Evolutionary conservation across 2,113 vertebrate species (phyloP), one percentile per base, ranked within the genome.

Genomic region (Coryphaenoides rupestris): DNA sequence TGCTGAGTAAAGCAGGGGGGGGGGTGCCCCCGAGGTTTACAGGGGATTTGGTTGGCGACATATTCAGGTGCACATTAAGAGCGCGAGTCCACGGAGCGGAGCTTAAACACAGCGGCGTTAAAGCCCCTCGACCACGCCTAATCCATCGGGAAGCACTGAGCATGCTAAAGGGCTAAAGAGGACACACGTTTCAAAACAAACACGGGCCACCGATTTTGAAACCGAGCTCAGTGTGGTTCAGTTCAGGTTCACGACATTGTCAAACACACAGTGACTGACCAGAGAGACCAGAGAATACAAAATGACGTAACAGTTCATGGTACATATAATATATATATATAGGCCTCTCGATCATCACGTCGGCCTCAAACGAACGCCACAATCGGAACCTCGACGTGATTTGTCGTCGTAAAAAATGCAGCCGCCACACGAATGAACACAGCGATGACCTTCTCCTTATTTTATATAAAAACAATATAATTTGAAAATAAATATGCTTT

Each of bases 401-500:
- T 50, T n/a, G 17, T 50, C 17, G 47, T n/a, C 61, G 66, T 59
- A 70, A 74, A n/a, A 87, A 77, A 83, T 78, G 85, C 81, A 85
- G 74, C 79, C 78, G 81, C 83, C 81, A 87, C 77, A 83, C n/a
- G n/a, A n/a, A 40, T 40, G 13, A 40, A 89, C 85, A 89, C 83
- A 78, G 73, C 75, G 84, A 85, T 72, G 74, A n/a, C n/a, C n/a
- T 69, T 87, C 85, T 88, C 72, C 78, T 83, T 78, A 75, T 90
- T 90, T 92, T 90, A 90, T 91, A 90, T 86, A 90, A 91, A 90
- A 86, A 88, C 76, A 87, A 89, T 87, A 89, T 85, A 80, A 86
- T 91, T 87, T 90, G 72, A 89, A 90, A 92, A 92, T 92, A 92
- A 92, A 92, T 92, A 92, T 86, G 81, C 61, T 87, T 88, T 87